phyloP scores from a whole-genome alignment of 2,797 vertebrate species.

The Eulemur coronatus region DNA sequence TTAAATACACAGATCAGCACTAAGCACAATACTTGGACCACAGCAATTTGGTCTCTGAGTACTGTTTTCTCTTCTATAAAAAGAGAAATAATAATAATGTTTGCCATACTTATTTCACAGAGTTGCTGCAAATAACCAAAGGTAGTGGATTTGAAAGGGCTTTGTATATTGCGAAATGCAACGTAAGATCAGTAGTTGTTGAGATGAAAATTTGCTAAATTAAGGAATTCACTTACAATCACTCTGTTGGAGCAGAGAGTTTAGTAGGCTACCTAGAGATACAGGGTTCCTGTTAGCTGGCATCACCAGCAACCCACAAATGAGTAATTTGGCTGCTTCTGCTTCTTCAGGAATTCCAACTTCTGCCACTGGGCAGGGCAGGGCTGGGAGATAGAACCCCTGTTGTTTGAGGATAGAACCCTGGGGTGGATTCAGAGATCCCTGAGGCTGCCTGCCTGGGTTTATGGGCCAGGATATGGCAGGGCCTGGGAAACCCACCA shows the following conservation, averaged over 20 bases:
- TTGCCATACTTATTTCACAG: neutral
- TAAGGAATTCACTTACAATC: neutral
- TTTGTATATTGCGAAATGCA: neutral
- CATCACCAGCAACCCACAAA: neutral
- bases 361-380: neutral
- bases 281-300: neutral
- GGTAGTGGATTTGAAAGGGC: slow-evolving; percentile 26
- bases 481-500: neutral
- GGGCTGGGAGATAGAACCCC: neutral
- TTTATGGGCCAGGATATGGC: neutral
- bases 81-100: slow-evolving; percentile 29
- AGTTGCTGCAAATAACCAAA: slow-evolving; percentile 12
- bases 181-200: neutral
- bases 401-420: neutral
- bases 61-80: slow-evolving; percentile 8
- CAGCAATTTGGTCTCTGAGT: neutral
- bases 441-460: neutral
- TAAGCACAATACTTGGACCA: neutral
- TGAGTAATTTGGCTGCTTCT: neutral
- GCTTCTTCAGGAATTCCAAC: neutral
- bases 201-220: slow-evolving; percentile 28
- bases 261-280: neutral
- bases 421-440: neutral
- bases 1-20: neutral
- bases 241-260: neutral